phyloP scores from a whole-genome alignment of 2,888 invertebrate species.

The Eudemis profundana region DNA sequence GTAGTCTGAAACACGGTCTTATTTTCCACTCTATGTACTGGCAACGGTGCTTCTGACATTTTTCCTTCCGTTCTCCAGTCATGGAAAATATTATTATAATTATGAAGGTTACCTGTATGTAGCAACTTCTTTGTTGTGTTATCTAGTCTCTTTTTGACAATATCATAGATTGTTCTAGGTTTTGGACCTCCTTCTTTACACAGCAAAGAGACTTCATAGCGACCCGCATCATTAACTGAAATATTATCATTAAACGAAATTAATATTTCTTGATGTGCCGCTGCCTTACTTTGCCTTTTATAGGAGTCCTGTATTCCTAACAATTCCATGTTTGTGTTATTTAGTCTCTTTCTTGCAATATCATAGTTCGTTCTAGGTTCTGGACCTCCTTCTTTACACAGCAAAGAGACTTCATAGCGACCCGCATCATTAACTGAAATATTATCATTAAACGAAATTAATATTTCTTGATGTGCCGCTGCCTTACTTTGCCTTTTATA shows the following conservation, averaged over 20 bases:
- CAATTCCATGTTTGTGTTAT: no score
- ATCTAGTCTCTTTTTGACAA: no score
- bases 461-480: background rate
- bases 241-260: no score
- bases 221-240: no score
- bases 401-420: background rate
- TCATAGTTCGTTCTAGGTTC: background rate
- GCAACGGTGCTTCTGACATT: slow-evolving; percentile 7
- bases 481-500: background rate
- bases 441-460: background rate
- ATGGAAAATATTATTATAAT: no score
- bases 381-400: background rate
- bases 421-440: background rate
- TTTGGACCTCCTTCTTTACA: no score
- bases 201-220: no score
- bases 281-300: no score
- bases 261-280: no score
- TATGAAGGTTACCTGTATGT: background rate
- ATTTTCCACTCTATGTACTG: background rate
- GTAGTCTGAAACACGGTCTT: slow-evolving; percentile 1
- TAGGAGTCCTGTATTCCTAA: no score
- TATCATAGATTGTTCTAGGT: no score
- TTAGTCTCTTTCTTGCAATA: background rate
- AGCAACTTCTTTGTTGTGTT: background rate
- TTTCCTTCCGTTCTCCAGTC: no score